These are phyloP conservation scores for Leptestheria dahalacensis DNA, from an alignment of 1,140 invertebrate genomes.

Conservation along the genomic window DNA sequence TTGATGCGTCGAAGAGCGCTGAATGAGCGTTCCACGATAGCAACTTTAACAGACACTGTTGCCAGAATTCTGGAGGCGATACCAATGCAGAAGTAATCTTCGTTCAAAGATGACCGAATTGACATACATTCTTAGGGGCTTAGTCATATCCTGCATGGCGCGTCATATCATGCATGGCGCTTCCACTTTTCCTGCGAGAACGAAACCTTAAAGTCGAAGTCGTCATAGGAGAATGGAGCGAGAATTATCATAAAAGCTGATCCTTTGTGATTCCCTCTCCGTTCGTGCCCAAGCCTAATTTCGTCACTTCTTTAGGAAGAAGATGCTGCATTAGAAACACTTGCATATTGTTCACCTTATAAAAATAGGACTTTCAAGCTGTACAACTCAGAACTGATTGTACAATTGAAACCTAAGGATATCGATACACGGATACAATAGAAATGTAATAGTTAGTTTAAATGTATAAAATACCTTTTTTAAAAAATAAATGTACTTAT, in stretches of 20 bases:
- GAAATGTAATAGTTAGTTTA: too few relatives aligned
- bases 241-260: not conserved
- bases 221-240: not conserved
- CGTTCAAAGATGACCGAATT: not conserved
- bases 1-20: slow-evolving; percentile 23
- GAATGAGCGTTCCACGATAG: slow-evolving; percentile 24
- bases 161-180: not conserved
- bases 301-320: not conserved
- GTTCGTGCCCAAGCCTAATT: not conserved
- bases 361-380: too few relatives aligned
- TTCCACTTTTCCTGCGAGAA: not conserved
- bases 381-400: too few relatives aligned
- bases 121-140: not conserved
- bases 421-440: too few relatives aligned
- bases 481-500: too few relatives aligned
- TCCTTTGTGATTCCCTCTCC: not conserved
- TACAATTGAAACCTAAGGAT: too few relatives aligned
- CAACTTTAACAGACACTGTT: slow-evolving; percentile 24
- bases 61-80: slow-evolving; percentile 18
- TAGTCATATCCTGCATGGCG: too few relatives aligned
- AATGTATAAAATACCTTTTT: too few relatives aligned
- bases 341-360: not conserved
- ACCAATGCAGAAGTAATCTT: slow-evolving; percentile 18
- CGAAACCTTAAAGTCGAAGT: not conserved
- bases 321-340: not conserved